Percentiles rank a stretch among this genome's conserved stretches.
Conservation (phyloP, 2,888 invertebrate genomes). For the Auanema freiburgensis region DNA sequence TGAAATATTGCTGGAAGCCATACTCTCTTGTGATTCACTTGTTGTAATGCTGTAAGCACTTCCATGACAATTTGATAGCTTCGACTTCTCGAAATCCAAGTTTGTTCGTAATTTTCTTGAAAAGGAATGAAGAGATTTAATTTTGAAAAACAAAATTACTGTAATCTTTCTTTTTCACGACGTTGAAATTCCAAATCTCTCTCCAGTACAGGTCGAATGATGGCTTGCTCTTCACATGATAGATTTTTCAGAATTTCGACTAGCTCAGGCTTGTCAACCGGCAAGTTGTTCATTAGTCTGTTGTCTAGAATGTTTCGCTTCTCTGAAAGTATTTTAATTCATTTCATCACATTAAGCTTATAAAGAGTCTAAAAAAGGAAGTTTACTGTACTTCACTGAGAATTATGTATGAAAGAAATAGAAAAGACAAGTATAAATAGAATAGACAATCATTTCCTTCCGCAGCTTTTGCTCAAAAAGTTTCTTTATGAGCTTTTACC, state of each 20-base stretch:
- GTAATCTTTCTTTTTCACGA: constrained; percentile 34
- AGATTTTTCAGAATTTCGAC: too few species aligned
- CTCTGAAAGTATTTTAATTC: too few species aligned
- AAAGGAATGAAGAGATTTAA: neutral
- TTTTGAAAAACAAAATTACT: constrained; percentile 15
- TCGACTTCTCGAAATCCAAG: neutral
- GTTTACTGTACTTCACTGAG: too few species aligned
- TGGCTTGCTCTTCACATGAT: constrained; percentile 34
- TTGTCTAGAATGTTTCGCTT: too few species aligned
- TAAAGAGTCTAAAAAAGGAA: too few species aligned
- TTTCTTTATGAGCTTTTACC: neutral
- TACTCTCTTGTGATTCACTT: constrained; percentile 17
- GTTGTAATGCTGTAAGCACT: constrained; percentile 6
- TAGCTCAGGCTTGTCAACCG: too few species aligned
- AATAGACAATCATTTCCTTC: neutral
- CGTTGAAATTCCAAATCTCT: constrained; percentile 49
- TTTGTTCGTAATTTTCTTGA: constrained; percentile 1
- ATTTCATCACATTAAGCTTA: too few species aligned
- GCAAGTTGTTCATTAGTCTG: too few species aligned
- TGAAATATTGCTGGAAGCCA: constrained; percentile 14
- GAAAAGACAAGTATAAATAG: too few species aligned
- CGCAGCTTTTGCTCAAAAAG: constrained; percentile 4
- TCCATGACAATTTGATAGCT: neutral
- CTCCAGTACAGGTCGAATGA: constrained; percentile 40
- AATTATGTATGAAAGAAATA: too few species aligned